Percentiles rank a stretch among this genome's conserved stretches.
Conservation (phyloP, 2,113 vertebrate species). For the Turdus rufiventris region DNA sequence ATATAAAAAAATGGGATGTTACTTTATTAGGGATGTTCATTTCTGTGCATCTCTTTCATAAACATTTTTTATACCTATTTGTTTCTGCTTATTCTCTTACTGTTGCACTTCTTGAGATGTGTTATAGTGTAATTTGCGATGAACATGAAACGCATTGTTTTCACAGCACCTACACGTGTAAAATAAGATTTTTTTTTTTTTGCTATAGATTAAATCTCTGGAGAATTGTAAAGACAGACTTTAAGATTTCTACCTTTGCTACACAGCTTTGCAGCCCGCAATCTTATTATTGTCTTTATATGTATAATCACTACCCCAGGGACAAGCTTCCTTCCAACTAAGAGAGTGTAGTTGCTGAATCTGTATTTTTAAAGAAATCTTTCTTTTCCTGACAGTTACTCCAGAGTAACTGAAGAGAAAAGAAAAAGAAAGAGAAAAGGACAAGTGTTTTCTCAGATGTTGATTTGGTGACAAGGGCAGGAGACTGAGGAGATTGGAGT, state of each 20-base stretch:
- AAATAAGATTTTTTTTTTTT: conserved; percentile 36
- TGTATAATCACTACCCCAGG: conserved; percentile 60
- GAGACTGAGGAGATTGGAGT: not conserved
- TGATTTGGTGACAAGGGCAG: conserved; percentile 17
- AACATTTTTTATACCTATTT: not conserved
- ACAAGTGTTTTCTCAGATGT: conserved; percentile 32
- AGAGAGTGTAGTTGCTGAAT: conserved; percentile 59
- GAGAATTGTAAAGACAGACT: not conserved
- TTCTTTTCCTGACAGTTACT: not conserved
- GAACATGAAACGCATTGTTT: not conserved
- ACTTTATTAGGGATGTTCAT: not conserved
- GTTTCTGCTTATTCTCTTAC: not conserved
- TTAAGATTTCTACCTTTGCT: conserved; percentile 40
- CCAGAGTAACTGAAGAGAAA: not conserved
- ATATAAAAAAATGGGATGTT: not conserved
- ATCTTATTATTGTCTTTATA: conserved; percentile 66
- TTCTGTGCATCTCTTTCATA: not conserved
- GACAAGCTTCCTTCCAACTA: conserved; percentile 47
- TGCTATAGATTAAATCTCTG: conserved; percentile 15
- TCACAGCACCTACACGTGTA: not conserved
- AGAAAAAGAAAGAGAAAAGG: conserved; percentile 3
- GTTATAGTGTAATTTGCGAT: not conserved
- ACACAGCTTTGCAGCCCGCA: conserved; percentile 26
- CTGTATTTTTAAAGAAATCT: conserved; percentile 8
- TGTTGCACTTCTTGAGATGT: not conserved